Evolutionary conservation across 2,888 invertebrate species (phyloP).

Genomic region (Nemurella pictetii): DNA sequence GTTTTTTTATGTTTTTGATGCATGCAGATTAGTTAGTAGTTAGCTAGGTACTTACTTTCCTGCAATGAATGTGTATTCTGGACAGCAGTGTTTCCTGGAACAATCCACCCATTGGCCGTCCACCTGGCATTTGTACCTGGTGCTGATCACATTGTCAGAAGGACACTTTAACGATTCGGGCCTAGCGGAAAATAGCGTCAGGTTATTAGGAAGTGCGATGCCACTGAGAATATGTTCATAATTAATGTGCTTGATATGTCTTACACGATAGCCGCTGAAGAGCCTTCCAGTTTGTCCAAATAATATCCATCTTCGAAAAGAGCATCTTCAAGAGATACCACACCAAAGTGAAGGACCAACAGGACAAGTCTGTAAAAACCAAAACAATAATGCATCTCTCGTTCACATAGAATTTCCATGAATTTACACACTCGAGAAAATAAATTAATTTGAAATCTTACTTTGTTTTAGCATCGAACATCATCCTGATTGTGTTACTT

Average conservation of each 20-base stretch:
- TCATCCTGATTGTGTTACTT: not conserved
- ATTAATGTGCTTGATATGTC: not conserved
- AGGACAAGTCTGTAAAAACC: not conserved
- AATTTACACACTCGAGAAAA: no score
- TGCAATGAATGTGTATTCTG: slow-evolving; percentile 62
- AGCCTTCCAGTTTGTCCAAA: not conserved
- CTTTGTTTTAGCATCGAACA: not conserved
- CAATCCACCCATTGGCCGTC: slow-evolving; percentile 65
- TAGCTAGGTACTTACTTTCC: slow-evolving; percentile 56
- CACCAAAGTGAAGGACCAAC: not conserved
- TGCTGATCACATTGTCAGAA: slow-evolving; percentile 62
- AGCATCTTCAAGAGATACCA: not conserved
- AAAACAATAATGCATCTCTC: no score
- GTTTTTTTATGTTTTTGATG: no score
- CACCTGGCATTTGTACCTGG: slow-evolving; percentile 63
- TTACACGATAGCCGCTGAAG: not conserved
- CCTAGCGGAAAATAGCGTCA: slow-evolving; percentile 35
- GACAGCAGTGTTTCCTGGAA: slow-evolving; percentile 64
- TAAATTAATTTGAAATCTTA: not conserved
- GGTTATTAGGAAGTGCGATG: not conserved
- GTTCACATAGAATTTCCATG: no score
- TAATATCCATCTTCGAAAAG: slow-evolving; percentile 4
- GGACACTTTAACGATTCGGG: slow-evolving; percentile 58
- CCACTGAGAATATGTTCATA: no score
- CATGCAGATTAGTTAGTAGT: no score